Evolutionary conservation across 2,888 invertebrate species (phyloP).

Genomic region (Leptura quadrifasciata): DNA sequence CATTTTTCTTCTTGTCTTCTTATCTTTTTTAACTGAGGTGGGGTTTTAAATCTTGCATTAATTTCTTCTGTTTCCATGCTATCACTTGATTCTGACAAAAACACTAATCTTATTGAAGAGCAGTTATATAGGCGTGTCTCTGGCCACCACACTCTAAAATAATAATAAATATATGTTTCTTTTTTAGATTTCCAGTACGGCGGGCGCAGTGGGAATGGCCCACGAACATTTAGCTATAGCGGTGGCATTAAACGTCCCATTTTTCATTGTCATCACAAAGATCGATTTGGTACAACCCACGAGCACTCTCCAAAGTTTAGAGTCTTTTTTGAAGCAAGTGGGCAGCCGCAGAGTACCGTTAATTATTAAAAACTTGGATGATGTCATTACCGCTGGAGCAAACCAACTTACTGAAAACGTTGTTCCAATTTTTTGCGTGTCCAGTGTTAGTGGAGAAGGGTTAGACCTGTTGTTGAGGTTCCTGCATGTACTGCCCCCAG

Average conservation of each 20-base stretch:
- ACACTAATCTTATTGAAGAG: too few relatives aligned
- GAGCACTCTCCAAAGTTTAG: conserved; percentile 76
- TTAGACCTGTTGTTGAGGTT: conserved; percentile 89
- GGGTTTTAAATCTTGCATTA: too few relatives aligned
- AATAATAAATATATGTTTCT: too few relatives aligned
- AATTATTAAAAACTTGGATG: conserved; percentile 81
- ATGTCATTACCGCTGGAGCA: conserved; percentile 85
- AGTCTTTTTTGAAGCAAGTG: conserved; percentile 79
- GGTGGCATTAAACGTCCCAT: conserved; percentile 88
- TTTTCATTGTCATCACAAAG: conserved; percentile 96
- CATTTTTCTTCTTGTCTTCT: too few relatives aligned
- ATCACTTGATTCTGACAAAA: too few relatives aligned
- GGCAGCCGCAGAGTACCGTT: conserved; percentile 81
- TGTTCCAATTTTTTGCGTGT: conserved; percentile 90
- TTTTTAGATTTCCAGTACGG: conserved; percentile 85
- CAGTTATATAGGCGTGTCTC: too few relatives aligned
- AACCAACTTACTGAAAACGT: conserved; percentile 80
- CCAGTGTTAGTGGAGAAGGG: conserved; percentile 92
- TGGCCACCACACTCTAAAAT: too few relatives aligned
- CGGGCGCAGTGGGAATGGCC: conserved; percentile 88
- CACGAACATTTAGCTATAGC: conserved; percentile 94
- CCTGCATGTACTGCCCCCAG: conserved; percentile 87
- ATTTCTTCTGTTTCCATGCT: too few relatives aligned
- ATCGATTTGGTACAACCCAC: conserved; percentile 86
- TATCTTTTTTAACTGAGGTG: too few relatives aligned